phyloP scores from a whole-genome alignment of 37 sponge, comb jelly and placozoan species.

The Corticium candelabrum region DNA sequence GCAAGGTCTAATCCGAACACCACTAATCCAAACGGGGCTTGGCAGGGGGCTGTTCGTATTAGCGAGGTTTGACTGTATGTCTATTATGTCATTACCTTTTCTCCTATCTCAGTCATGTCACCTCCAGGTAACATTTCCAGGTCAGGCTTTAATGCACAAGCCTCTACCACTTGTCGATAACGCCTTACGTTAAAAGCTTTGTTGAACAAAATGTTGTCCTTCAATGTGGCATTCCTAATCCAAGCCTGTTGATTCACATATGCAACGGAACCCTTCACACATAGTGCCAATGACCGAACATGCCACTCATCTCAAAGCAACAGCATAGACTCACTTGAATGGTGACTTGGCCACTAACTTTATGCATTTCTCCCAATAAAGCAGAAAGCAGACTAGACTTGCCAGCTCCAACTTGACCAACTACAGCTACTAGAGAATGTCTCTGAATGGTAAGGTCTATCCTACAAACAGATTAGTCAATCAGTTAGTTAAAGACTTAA shows the following conservation, averaged over 20 bases:
- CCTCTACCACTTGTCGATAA: constrained; percentile 46
- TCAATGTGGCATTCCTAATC: constrained; percentile 92
- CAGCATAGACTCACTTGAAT: constrained; percentile 3
- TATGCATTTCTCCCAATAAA: constrained; percentile 96
- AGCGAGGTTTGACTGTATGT: no score
- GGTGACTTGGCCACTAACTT: constrained; percentile 51
- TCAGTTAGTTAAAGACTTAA: not conserved
- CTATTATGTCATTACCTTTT: constrained; percentile 64
- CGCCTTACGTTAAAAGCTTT: constrained; percentile 18
- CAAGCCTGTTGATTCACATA: constrained; percentile 97
- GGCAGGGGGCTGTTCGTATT: no score
- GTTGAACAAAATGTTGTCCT: constrained; percentile 92
- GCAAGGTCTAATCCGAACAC: no score
- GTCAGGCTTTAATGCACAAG: constrained; percentile 89
- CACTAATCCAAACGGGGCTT: no score
- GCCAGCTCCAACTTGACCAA: constrained; percentile 96
- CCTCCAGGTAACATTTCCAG: constrained; percentile 92
- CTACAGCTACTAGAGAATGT: constrained; percentile 88
- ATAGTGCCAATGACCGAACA: not conserved
- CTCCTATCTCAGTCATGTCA: constrained; percentile 97
- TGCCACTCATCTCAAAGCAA: not conserved
- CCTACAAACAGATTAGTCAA: constrained; percentile 35
- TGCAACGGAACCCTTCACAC: constrained; percentile 88
- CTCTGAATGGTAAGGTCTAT: constrained; percentile 69
- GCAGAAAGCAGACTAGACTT: constrained; percentile 94